Base-by-base conservation (phyloP, 2,888 invertebrate genomes). In the Ormyrus rosae region DNA sequence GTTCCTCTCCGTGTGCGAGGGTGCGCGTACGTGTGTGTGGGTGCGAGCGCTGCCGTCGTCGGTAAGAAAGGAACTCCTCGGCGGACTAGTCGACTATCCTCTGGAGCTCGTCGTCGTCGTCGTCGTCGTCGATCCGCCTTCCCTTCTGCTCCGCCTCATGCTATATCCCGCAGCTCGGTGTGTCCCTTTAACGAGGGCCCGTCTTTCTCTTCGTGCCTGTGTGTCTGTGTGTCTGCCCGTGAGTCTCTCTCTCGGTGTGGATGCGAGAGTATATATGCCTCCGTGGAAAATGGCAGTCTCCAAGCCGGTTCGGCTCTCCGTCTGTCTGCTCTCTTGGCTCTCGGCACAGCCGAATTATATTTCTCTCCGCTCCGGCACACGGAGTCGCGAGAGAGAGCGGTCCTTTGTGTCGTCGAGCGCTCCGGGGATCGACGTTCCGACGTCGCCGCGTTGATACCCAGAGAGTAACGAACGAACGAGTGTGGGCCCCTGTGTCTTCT, bases 261-360 rank as follows among this genome's bases (percentile, higher is more conserved):
- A 19, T 19, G 19, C 19, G 19, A 19, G 19, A 19, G 19, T 19
- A 19, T 19, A 1, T 19, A 19, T 19, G 19, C 10, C 45, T 45
- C 51, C 8, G 72, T 71, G 58, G 48, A 70, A 70, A 70, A 70
- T 70, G 70, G 70, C 70, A 70, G 70, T 60, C 9, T 46, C 45
- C 19, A 61, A 65, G 68, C 65, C 78, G 65, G 75, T 71, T 70
- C 55, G 53, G 53, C 60, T 55, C 63, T 60, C 61, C 34, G 6
- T 19, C 61, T 46, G n/a, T 11, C 10, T 74, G 46, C 9, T 6
- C 6, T 34, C 58, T n/a, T 67, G 64, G 64, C 61, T 67, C 65
- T 71, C 67, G 19, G 13, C 64, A 13, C 56, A 46, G 45, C 58
- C 55, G 68, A 51, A 48, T 58, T 58, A 13, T 13, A 13, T 11